Conservation (phyloP, 23 tunicate species). For the Ciona savignyi region DNA sequence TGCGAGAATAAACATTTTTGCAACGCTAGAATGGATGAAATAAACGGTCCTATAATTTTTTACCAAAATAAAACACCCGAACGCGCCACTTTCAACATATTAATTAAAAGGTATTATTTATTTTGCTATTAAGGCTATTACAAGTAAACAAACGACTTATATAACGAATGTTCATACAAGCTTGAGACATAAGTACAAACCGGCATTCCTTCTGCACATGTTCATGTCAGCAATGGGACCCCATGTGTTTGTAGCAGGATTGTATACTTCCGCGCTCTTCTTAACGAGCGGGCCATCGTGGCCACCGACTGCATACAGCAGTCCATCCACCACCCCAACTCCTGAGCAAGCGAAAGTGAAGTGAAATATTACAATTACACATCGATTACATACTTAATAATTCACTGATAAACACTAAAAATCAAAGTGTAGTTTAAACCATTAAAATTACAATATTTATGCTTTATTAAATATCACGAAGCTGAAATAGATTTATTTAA, state of each 20-base stretch:
- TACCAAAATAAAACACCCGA: too few relatives aligned
- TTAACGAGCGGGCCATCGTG: slow-evolving; percentile 97
- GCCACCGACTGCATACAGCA: slow-evolving; percentile 96
- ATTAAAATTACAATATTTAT: too few relatives aligned
- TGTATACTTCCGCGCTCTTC: slow-evolving; percentile 93
- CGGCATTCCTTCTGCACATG: slow-evolving; percentile 93
- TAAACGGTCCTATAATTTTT: too few relatives aligned
- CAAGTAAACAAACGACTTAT: not conserved
- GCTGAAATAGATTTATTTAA: too few relatives aligned
- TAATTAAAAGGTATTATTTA: too few relatives aligned
- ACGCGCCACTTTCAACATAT: too few relatives aligned
- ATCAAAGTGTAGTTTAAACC: too few relatives aligned
- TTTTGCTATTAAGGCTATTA: too few relatives aligned
- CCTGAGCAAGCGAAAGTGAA: slow-evolving; percentile 38
- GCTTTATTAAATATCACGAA: too few relatives aligned
- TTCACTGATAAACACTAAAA: too few relatives aligned
- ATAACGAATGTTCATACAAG: not conserved
- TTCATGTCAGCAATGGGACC: slow-evolving; percentile 90
- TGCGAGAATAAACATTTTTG: not conserved
- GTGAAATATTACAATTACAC: too few relatives aligned
- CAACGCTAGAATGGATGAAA: not conserved
- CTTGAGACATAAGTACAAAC: slow-evolving; percentile 4
- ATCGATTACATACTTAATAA: too few relatives aligned
- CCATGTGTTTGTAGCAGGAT: slow-evolving; percentile 92
- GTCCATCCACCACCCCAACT: slow-evolving; percentile 95